Conservation (phyloP, 2,797 vertebrate species). For the Falco concolor region DNA sequence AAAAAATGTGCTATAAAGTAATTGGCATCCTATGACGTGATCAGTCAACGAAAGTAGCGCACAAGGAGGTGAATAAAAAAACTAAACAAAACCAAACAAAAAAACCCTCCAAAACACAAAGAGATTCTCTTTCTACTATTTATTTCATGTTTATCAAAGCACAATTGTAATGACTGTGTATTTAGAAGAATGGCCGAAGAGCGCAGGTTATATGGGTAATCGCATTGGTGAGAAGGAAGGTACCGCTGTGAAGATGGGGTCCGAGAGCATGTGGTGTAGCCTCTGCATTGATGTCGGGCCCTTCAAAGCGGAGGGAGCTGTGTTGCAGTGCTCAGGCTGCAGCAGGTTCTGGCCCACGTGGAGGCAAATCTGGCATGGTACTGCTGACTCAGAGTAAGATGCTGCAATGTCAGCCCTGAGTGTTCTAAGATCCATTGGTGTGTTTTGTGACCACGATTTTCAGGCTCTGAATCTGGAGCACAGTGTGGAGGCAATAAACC, state of each 20-base stretch:
- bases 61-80: not conserved
- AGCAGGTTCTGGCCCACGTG: rapidly evolving
- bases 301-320: not conserved
- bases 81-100: not conserved
- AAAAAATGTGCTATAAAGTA: not conserved
- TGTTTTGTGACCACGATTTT: too few species aligned
- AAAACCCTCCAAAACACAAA: not conserved
- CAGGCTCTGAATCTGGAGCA: not conserved
- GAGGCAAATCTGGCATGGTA: not conserved
- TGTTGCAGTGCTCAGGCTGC: not conserved
- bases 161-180: too few species aligned
- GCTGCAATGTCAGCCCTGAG: not conserved
- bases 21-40: not conserved
- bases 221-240: not conserved
- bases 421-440: not conserved
- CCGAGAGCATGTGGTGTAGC: too few species aligned
- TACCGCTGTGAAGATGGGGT: rapidly evolving
- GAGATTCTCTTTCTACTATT: not conserved
- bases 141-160: not conserved
- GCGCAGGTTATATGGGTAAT: rapidly evolving
- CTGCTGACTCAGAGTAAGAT: not conserved
- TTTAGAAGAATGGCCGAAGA: not conserved
- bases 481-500: not conserved
- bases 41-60: not conserved
- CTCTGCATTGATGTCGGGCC: rapidly evolving